Evolutionary conservation across 2,797 vertebrate genomes (phyloP).

Genomic region (Lepilemur ruficaudatus): DNA sequence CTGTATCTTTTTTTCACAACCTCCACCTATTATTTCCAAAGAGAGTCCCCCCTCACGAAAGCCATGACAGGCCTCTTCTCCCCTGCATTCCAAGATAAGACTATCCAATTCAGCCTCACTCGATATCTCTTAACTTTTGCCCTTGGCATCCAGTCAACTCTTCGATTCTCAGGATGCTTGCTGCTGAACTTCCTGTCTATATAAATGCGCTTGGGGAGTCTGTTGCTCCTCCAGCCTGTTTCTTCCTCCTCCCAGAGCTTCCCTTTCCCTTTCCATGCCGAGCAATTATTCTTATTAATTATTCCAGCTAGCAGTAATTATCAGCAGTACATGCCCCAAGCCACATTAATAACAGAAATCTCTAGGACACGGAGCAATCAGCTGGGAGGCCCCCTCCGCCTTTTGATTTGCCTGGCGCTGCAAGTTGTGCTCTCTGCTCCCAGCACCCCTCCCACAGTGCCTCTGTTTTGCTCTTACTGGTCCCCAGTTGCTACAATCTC

Average conservation of each 20-base stretch:
- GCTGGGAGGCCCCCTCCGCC: constrained; percentile 81
- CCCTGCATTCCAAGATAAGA: constrained; percentile 71
- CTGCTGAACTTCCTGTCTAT: constrained; percentile 86
- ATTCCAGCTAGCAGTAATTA: constrained; percentile 89
- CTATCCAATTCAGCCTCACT: constrained; percentile 64
- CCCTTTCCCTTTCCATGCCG: constrained; percentile 83
- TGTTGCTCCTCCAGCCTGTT: constrained; percentile 83
- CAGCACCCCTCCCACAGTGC: neutral
- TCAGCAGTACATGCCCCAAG: constrained; percentile 87
- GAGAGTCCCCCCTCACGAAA: constrained; percentile 42
- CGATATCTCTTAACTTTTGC: constrained; percentile 83
- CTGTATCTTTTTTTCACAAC: constrained; percentile 30
- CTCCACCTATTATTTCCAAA: constrained; percentile 54
- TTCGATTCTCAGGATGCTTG: constrained; percentile 84
- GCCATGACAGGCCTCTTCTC: constrained; percentile 53
- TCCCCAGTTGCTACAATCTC: neutral
- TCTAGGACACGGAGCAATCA: constrained; percentile 86
- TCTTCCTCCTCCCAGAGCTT: constrained; percentile 86
- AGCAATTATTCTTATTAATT: constrained; percentile 91
- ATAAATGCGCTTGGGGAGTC: constrained; percentile 83
- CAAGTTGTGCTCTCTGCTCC: constrained; percentile 73
- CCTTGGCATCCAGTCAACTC: constrained; percentile 85
- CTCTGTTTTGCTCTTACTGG: neutral
- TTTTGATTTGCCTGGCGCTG: constrained; percentile 76
- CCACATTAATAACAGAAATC: constrained; percentile 87